Base-by-base conservation (phyloP, 2,797 vertebrate genomes). In the Tauraco hartlaubi region DNA sequence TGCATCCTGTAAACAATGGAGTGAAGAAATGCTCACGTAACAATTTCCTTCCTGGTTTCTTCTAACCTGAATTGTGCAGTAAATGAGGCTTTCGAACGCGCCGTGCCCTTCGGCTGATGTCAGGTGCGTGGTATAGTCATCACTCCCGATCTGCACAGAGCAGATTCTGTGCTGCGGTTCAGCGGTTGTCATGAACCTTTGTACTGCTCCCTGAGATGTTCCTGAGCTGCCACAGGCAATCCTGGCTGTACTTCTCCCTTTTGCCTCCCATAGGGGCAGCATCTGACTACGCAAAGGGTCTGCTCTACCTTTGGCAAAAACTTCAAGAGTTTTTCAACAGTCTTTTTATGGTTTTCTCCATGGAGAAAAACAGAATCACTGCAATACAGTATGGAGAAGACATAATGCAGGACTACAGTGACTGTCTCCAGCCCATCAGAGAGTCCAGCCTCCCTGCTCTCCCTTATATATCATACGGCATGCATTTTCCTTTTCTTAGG, bases 31-130 rank as follows among this genome's bases (percentile, higher is more conserved):
- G 33, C 63, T 64, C 81, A 85, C 1, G 5, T 87, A 75, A 68
- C 62, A 61, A 55, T 90, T 96, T 96, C 92, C 94, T 96, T 96
- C 96, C 95, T 90, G 48, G 18, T 35, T 92, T 92, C 58, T 71
- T 21, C 59, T 62, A 61, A 69, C 54, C 35, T 1, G 3, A 88
- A 80, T 10, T 6, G 5, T 48, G n/a, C 1, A 0, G 9, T 43
- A 87, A 93, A 72, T 29, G 52, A 85, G 63, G 72, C 51, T 78
- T 85, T 76, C 0, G 0, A 66, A 64, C 43, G 41, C 0, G 0
- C n/a, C 48, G 28, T 63, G 35, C 23, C 77, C 67, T 82, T 59
- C 2, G 2, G 44, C 31, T 63, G 72, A n/a, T 1, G 8, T 33
- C 62, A 59, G 73, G 41, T 59, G 48, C 7, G 0, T 39, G 33